Conservation (phyloP, 2,797 vertebrate species). For the Pipistrellus pygmaeus region DNA sequence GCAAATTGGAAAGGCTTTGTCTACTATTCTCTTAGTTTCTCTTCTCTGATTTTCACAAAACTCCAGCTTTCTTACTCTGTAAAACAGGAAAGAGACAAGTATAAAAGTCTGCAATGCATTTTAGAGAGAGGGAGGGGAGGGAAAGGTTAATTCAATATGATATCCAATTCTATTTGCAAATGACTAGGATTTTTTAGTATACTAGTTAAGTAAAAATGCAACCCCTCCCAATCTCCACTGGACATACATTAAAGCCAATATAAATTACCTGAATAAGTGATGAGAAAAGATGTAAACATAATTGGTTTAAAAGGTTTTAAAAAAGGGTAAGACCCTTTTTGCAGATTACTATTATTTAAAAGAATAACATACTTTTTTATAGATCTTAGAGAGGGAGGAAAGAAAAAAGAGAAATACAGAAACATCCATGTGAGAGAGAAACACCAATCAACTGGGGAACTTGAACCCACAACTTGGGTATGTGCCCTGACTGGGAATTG, state of each 20-base stretch:
- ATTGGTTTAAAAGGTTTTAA: not conserved
- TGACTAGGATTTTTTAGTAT: slow-evolving; percentile 3
- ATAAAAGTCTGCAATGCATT: slow-evolving; percentile 41
- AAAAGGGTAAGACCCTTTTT: not conserved
- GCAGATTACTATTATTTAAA: not conserved
- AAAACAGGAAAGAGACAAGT: slow-evolving; percentile 67
- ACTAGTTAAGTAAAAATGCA: slow-evolving; percentile 21
- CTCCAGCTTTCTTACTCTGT: slow-evolving; percentile 66
- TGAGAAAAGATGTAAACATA: slow-evolving; percentile 13
- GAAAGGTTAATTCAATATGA: slow-evolving; percentile 50
- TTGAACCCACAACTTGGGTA: not conserved
- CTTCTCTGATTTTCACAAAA: slow-evolving; percentile 26
- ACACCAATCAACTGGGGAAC: not conserved
- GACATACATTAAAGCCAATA: slow-evolving; percentile 49
- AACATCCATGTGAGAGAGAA: not conserved
- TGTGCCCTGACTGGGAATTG: not conserved
- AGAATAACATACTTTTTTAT: not conserved
- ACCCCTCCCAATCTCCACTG: not conserved
- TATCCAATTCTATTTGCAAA: slow-evolving; percentile 35
- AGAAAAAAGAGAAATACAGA: not conserved
- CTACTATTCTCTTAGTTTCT: slow-evolving; percentile 59
- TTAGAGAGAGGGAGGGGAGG: not conserved
- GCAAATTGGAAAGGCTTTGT: slow-evolving; percentile 56
- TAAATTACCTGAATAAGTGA: slow-evolving; percentile 7
- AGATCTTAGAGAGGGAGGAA: not conserved